Evolutionary conservation across 2,888 invertebrate species (phyloP), one percentile per base, ranked within the genome.

Genomic region (Eurytoma californica): DNA sequence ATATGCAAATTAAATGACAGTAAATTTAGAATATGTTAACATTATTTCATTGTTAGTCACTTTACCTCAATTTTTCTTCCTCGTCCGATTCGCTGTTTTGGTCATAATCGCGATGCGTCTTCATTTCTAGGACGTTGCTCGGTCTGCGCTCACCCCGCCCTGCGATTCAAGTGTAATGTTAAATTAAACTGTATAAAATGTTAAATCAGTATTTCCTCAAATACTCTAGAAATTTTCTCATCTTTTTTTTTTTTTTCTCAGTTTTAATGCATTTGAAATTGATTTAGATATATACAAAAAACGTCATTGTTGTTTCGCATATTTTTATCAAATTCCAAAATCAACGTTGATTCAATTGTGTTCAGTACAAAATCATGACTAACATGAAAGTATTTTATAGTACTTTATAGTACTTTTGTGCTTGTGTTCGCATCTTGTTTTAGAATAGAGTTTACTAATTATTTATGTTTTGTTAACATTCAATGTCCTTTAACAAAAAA

Each of bases 11-110:
- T 12, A 58, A 58, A 58, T 3, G n/a, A 3, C 18, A 20, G 9
- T 58, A 0, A 14, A 20, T 60, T 24, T 39, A 9, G 5, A 1
- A 57, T 13, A 4, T 60, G 65, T 49, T 5, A 61, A 49, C 18
- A 14, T 49, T 47, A 47, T 39, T 20, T 51, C 51, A 61, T 61
- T 49, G 13, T 39, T 16, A 28, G 47, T 51, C n/a, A 9, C 63
- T 83, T 85, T 86, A 90, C 90, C 88, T 88, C 86, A 86, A 88
- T 82, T 91, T 90, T 75, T 92, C 91, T 72, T 92, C 92, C 70
- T 90, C 90, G 82, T 92, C 92, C 47, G 93, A 93, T 80, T 93
- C 93, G 79, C 92, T 93, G 87, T 92, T 93, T 84, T 91, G 91
- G 76, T 91, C 92, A 80, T 91, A 92, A 82, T 91, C 91, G 83